Conservation (phyloP, 2,797 vertebrate species). For the Chromobotia macracanthus region DNA sequence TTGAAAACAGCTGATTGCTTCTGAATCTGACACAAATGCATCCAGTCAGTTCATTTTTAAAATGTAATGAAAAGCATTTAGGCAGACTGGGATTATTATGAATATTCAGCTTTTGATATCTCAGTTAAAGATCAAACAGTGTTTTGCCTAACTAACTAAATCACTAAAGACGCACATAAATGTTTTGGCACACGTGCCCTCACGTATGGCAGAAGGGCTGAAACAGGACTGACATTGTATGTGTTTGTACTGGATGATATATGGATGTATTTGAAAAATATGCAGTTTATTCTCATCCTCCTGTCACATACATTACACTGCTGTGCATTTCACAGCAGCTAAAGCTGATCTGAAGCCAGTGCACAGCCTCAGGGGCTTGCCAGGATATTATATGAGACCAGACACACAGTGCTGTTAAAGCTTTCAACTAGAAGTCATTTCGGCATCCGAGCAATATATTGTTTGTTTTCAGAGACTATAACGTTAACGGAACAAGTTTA, state of each 20-base stretch:
- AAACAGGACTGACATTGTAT: not conserved
- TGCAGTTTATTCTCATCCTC: slow-evolving; percentile 9
- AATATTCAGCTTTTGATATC: slow-evolving; percentile 8
- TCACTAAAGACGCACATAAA: slow-evolving; percentile 3
- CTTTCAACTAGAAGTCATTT: not conserved
- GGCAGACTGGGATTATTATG: slow-evolving; percentile 10
- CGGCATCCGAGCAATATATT: not conserved
- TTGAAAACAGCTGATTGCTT: slow-evolving; percentile 47
- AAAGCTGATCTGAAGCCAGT: slow-evolving; percentile 13
- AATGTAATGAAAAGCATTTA: slow-evolving; percentile 17
- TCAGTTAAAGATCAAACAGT: slow-evolving; percentile 25
- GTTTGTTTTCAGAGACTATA: not conserved
- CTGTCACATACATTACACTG: slow-evolving; percentile 13
- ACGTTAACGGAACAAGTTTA: not conserved
- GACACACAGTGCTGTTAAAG: not conserved
- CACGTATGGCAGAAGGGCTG: not conserved
- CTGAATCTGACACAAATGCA: slow-evolving; percentile 18
- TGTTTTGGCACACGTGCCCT: not conserved
- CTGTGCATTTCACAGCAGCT: slow-evolving; percentile 7
- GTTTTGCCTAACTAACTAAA: slow-evolving; percentile 8
- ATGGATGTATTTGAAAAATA: slow-evolving; percentile 5
- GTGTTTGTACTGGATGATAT: slow-evolving; percentile 6
- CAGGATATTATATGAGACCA: not conserved
- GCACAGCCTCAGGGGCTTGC: slow-evolving; percentile 7
- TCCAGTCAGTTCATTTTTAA: slow-evolving; percentile 3